phyloP scores from a whole-genome alignment of 2,888 invertebrate genomes.

The Aphodius sticticus region DNA sequence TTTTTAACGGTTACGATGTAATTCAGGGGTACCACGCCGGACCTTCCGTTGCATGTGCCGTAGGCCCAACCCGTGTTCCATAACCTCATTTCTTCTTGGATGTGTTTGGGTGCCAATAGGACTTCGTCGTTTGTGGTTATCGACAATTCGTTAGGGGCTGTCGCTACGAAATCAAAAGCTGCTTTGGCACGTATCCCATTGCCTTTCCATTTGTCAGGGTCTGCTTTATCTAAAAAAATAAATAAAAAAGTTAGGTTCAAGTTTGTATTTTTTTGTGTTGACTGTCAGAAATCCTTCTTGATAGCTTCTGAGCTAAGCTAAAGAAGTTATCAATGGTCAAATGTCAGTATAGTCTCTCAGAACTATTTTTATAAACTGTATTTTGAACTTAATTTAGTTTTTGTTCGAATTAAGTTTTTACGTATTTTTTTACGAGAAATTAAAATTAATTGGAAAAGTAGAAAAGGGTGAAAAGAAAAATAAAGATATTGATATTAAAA shows the following conservation, averaged over 20 bases:
- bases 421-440: too few relatives aligned
- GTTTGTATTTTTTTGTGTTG: too few relatives aligned
- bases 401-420: too few relatives aligned
- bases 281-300: background rate
- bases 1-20: slow-evolving; percentile 60
- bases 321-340: too few relatives aligned
- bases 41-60: slow-evolving; percentile 66
- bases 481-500: too few relatives aligned
- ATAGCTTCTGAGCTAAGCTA: background rate
- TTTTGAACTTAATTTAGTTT: too few relatives aligned
- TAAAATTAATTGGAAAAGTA: too few relatives aligned
- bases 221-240: slow-evolving; percentile 55
- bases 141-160: slow-evolving; percentile 77
- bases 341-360: too few relatives aligned
- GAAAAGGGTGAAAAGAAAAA: too few relatives aligned
- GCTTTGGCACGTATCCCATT: slow-evolving; percentile 72
- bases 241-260: background rate
- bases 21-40: slow-evolving; percentile 72
- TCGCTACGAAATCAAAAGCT: slow-evolving; percentile 78
- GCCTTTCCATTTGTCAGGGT: slow-evolving; percentile 75
- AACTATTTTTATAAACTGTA: too few relatives aligned
- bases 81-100: slow-evolving; percentile 73
- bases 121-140: slow-evolving; percentile 80
- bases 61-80: slow-evolving; percentile 76
- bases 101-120: slow-evolving; percentile 81